phyloP scores from a whole-genome alignment of 1,140 invertebrate genomes.

The Sitobion miscanthi region DNA sequence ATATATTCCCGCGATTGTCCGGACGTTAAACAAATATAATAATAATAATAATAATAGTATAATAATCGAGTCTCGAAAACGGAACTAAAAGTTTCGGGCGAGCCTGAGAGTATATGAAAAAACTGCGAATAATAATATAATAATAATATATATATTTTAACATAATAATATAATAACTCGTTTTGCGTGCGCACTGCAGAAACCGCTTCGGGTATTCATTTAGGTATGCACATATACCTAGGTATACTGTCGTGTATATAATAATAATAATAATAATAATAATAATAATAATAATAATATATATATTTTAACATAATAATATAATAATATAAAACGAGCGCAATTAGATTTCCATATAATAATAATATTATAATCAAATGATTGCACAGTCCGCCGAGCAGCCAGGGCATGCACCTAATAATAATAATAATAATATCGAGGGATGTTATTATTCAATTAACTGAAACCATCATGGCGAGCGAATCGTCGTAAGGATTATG shows the following conservation, averaged over 20 bases:
- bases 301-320: no score
- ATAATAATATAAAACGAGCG: neutral
- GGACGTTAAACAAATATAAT: neutral
- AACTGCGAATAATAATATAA: neutral
- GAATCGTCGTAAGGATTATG: slow-evolving; percentile 11
- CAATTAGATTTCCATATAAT: neutral
- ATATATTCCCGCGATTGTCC: neutral
- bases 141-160: neutral
- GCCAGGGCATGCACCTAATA: neutral
- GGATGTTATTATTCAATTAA: slow-evolving; percentile 25
- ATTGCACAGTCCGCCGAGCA: slow-evolving; percentile 13
- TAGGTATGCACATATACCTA: neutral
- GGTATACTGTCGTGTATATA: neutral
- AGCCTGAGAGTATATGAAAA: neutral
- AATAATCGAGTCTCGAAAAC: neutral
- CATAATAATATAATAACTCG: neutral
- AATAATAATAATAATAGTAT: neutral
- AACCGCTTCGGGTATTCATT: neutral
- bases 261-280: neutral
- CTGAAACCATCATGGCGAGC: neutral
- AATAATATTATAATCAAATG: neutral
- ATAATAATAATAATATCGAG: neutral
- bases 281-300: no score
- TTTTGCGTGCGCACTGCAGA: neutral
- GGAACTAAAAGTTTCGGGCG: neutral